A percentile compares a stretch with the other conserved stretches of the same genome.
phyloP scores from a whole-genome alignment of 2,888 invertebrate genomes.

The Apocheima hispidaria region DNA sequence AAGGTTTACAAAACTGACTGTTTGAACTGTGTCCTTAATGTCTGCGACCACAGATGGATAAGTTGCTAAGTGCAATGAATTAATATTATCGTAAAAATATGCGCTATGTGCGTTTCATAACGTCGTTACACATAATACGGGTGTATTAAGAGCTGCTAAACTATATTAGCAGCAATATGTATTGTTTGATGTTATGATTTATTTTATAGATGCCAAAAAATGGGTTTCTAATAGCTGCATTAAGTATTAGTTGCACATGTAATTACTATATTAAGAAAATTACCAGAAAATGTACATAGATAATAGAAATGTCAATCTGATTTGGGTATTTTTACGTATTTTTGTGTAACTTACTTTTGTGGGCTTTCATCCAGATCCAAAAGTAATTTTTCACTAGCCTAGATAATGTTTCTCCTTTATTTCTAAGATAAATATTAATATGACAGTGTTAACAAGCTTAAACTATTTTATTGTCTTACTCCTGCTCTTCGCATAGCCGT shows the following conservation, averaged over 20 bases:
- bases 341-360: too few relatives aligned
- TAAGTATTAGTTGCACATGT: not conserved
- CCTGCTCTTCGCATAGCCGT: too few relatives aligned
- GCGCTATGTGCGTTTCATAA: constrained; percentile 34
- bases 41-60: constrained; percentile 38
- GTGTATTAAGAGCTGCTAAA: constrained; percentile 13
- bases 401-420: too few relatives aligned
- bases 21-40: constrained; percentile 34
- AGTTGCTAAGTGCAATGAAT: constrained; percentile 37
- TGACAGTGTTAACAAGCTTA: too few relatives aligned
- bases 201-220: constrained; percentile 3
- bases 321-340: too few relatives aligned
- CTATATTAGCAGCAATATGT: constrained; percentile 3
- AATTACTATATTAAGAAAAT: not conserved
- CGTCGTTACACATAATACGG: constrained; percentile 24
- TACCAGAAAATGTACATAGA: not conserved
- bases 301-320: too few relatives aligned
- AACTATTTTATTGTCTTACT: too few relatives aligned
- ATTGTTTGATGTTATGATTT: constrained; percentile 17
- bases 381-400: too few relatives aligned
- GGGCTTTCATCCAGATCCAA: too few relatives aligned
- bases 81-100: constrained; percentile 40
- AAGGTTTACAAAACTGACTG: constrained; percentile 23
- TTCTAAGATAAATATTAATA: too few relatives aligned
- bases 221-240: constrained; percentile 6